Evolutionary conservation across 1,140 invertebrate genomes (phyloP), one percentile per base, ranked within the genome.

Genomic region (Mactra quadrangularis): DNA sequence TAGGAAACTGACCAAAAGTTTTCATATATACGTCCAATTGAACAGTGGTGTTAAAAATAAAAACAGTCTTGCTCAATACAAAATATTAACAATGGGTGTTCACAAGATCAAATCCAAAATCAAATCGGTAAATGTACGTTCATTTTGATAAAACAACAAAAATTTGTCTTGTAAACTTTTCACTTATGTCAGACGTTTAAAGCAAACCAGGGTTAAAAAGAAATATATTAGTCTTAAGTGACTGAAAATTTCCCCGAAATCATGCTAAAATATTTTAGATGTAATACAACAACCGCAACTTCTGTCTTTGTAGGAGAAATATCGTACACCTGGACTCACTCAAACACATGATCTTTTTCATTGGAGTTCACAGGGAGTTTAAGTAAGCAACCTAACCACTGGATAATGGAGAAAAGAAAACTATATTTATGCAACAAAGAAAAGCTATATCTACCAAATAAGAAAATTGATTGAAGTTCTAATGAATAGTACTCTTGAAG

Each of bases 391-490:
- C 9, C 19, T 11, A 19, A 47, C 19, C 19, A 11, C 45, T 47
- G 19, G 9, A 9, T 19, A 11, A 19, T 11, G 19, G 19, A 47
- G 19, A 11, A 11, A 11, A 19, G 45, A 19, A 47, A 47, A 47
- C 19, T 19, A 9, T 47, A 11, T 47, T 47, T 47, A 47, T 47
- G 45, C 45, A 47, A 47, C 19, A 19, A 47, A 47, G 9, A 47
- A 9, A 47, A 47, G 19, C 19, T 47, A 47, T n/a, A 25, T 33
- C 2, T 62, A 87, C 86, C 86, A 87, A 31, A 83, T 85, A 25
- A 76, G 50, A 60, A 85, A 87, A 0, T 85, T 68, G 17, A 85
- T 60, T 33, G 83, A 31, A 29, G 86, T 87, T 64, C 86, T 29
- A 3, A 85, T 27, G 17, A 71, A 66, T 0, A 87, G 41, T 15